phyloP scores from a whole-genome alignment of 92 coral and sea anemone species.

The Zoanthus solanderi region DNA sequence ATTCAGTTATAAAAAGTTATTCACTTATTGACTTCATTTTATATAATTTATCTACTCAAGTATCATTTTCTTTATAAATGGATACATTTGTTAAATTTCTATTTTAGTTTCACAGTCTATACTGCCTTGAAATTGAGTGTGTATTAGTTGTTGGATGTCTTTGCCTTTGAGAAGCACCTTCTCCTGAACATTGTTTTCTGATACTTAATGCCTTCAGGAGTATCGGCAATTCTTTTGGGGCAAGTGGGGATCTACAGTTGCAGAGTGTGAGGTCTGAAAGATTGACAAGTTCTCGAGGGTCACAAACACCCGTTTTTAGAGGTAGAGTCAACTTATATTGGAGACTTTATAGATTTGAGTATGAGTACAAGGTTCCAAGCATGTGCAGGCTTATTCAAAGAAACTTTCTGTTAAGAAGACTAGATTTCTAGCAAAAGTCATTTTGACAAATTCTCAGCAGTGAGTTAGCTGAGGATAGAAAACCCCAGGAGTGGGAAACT shows the following conservation, averaged over 20 bases:
- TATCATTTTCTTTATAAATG: neutral
- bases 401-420: too few relatives aligned
- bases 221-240: neutral
- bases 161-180: neutral
- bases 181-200: neutral
- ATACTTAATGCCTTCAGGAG: constrained; percentile 26
- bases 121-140: too few relatives aligned
- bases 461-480: too few relatives aligned
- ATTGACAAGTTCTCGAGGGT: constrained; percentile 7
- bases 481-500: too few relatives aligned
- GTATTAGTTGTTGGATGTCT: neutral
- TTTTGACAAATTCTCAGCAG: too few relatives aligned
- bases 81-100: too few relatives aligned
- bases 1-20: neutral
- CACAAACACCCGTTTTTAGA: constrained; percentile 6
- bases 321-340: neutral
- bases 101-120: neutral
- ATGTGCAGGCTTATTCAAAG: too few relatives aligned
- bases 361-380: too few relatives aligned
- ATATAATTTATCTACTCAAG: neutral
- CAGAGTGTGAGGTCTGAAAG: constrained; percentile 17
- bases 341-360: too few relatives aligned
- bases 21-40: too few relatives aligned
- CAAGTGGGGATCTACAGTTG: neutral
- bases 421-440: too few relatives aligned